phyloP scores from a whole-genome alignment of 2,113 vertebrate genomes.

The Mohoua ochrocephala region DNA sequence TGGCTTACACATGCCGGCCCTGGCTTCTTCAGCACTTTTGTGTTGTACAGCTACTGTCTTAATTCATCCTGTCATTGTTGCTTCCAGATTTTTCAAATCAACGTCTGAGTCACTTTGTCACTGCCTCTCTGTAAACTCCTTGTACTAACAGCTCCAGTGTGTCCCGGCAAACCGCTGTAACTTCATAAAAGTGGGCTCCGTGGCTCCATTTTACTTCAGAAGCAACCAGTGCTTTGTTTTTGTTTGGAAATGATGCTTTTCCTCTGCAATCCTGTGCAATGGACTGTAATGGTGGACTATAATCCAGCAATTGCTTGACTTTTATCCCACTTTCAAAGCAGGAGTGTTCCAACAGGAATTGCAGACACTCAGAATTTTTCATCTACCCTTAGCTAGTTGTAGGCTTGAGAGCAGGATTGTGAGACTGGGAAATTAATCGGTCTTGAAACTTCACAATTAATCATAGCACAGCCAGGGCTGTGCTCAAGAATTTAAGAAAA shows the following conservation, averaged over 20 bases:
- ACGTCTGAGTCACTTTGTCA: neutral
- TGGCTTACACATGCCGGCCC: fast-evolving
- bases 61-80: neutral
- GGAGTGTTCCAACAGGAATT: neutral
- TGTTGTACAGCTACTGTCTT: neutral
- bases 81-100: neutral
- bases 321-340: neutral
- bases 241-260: neutral
- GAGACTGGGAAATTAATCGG: neutral
- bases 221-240: neutral
- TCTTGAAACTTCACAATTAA: constrained; percentile 15
- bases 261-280: neutral
- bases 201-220: neutral
- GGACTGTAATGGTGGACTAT: neutral
- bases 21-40: neutral
- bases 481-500: neutral
- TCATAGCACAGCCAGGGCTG: neutral
- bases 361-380: neutral
- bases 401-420: neutral
- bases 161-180: neutral
- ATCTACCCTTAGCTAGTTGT: neutral
- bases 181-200: neutral
- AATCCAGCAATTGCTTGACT: neutral
- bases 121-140: neutral
- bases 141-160: neutral